phyloP scores from a whole-genome alignment of 2,113 vertebrate genomes.

The Tyto alba region DNA sequence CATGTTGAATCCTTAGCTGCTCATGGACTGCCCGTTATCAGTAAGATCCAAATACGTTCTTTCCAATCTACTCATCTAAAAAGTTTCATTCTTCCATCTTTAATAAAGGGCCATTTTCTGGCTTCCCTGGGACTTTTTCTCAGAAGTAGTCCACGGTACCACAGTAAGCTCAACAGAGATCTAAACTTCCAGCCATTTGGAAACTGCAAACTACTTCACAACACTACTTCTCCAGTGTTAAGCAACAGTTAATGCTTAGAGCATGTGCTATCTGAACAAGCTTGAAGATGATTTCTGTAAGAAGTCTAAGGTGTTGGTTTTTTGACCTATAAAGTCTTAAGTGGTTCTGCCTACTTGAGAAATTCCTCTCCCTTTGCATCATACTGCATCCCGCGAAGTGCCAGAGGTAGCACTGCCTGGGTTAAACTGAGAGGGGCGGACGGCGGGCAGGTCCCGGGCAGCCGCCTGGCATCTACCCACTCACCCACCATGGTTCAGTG shows the following conservation, averaged over 20 bases:
- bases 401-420: not conserved
- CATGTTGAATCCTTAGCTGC: accelerated
- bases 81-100: not conserved
- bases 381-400: accelerated
- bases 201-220: not conserved
- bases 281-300: not conserved
- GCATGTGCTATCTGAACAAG: not conserved
- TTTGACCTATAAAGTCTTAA: slow-evolving; percentile 47
- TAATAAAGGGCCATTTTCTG: not conserved
- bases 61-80: not conserved
- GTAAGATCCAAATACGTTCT: not conserved
- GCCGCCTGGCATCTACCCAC: not conserved
- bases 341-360: slow-evolving; percentile 19
- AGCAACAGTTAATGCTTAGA: not conserved
- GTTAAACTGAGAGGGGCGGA: not conserved
- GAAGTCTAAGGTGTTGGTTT: slow-evolving; percentile 28
- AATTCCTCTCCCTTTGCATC: slow-evolving; percentile 52
- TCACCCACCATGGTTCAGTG: not conserved
- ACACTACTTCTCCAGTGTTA: accelerated
- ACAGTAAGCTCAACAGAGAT: not conserved
- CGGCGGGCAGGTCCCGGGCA: not conserved
- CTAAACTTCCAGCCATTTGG: not conserved
- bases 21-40: accelerated
- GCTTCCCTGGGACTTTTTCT: not conserved
- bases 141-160: not conserved